phyloP scores from a whole-genome alignment of 2,797 vertebrate genomes.

The Coilia nasus region DNA sequence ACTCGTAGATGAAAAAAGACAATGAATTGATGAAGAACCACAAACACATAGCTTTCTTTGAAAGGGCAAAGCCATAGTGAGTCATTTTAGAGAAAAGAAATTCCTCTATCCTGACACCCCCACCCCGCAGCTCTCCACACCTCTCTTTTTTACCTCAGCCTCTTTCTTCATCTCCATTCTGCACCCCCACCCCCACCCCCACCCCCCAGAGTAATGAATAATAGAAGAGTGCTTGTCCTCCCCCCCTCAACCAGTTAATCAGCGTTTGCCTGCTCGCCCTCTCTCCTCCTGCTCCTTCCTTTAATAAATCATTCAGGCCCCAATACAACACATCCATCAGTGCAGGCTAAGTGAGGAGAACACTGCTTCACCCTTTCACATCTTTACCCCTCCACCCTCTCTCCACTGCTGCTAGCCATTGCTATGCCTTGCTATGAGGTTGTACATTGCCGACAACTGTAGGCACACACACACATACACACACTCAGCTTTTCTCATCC shows the following conservation, averaged over 20 bases:
- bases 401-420: not conserved
- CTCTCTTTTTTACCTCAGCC: slow-evolving; percentile 37
- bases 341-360: slow-evolving; percentile 56
- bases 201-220: slow-evolving; percentile 73
- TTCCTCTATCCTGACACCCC: not conserved
- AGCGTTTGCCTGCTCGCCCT: slow-evolving; percentile 74
- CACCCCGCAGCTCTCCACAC: not conserved
- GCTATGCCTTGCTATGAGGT: not conserved
- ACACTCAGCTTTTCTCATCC: not conserved
- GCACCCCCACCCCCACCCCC: slow-evolving; percentile 48
- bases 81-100: too few relatives aligned
- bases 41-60: slow-evolving; percentile 27
- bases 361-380: slow-evolving; percentile 32
- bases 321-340: slow-evolving; percentile 57
- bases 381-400: not conserved
- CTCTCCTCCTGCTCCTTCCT: slow-evolving; percentile 63
- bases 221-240: slow-evolving; percentile 76
- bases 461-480: not conserved
- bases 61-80: slow-evolving; percentile 27
- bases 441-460: not conserved
- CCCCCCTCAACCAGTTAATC: slow-evolving; percentile 73
- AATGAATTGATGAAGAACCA: not conserved
- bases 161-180: slow-evolving; percentile 37
- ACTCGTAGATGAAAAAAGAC: not conserved
- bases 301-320: slow-evolving; percentile 77